Evolutionary conservation across 64 coral and sea anemone species (phyloP).

Genomic region (Astreopora myriophthalma): DNA sequence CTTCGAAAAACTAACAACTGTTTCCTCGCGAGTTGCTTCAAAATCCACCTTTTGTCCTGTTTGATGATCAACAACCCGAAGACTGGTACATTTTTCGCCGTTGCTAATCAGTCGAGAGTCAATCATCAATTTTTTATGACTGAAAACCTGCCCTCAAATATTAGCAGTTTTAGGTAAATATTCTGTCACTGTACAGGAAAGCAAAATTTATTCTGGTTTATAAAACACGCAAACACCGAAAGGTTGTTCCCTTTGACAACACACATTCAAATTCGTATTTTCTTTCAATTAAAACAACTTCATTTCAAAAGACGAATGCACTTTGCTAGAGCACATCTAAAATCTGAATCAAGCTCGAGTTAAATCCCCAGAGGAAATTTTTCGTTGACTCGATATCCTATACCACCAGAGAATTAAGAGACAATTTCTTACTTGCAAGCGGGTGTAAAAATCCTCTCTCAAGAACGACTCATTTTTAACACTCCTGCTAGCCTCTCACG

Average conservation of each 20-base stretch:
- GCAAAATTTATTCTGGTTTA: slow-evolving; percentile 23
- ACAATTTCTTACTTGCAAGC: not conserved
- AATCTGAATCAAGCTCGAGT: not conserved
- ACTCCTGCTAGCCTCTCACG: not conserved
- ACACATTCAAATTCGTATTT: slow-evolving; percentile 4
- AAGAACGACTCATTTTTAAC: not conserved
- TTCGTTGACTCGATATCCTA: not conserved
- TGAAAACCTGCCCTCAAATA: slow-evolving; percentile 8
- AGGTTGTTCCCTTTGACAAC: not conserved
- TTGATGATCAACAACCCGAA: not conserved
- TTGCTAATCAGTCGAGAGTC: not conserved
- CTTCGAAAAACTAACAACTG: not conserved
- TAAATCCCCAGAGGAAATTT: not conserved
- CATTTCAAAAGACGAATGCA: not conserved
- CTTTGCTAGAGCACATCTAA: not conserved
- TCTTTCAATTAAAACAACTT: slow-evolving; percentile 15
- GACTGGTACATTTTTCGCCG: not conserved
- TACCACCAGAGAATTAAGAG: not conserved
- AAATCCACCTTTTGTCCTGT: too few species aligned
- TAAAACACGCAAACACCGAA: not conserved
- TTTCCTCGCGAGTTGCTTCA: not conserved
- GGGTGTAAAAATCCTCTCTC: not conserved
- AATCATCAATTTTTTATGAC: slow-evolving; percentile 27
- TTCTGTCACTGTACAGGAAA: not conserved
- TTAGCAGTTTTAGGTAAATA: slow-evolving; percentile 42